Percentiles rank a stretch among this genome's conserved stretches.
Evolutionary conservation across 2,797 vertebrate genomes (phyloP).

Genomic region (Hippocampus kuda): DNA sequence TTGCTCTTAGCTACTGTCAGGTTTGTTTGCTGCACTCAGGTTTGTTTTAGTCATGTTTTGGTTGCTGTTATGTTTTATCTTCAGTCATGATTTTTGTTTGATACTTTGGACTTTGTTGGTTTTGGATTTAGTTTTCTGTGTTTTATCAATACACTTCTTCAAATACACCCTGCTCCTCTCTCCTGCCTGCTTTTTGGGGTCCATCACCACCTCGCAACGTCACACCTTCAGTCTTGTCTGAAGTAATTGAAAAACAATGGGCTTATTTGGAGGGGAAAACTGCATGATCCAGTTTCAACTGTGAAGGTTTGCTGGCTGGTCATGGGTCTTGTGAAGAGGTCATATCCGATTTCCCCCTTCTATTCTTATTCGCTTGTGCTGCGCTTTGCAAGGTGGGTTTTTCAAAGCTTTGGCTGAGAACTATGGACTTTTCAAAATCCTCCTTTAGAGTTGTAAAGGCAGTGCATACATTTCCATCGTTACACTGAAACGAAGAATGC

Average conservation of each 20-base stretch:
- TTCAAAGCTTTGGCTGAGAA: background rate
- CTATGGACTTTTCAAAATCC: background rate
- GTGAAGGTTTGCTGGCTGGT: conserved; percentile 29
- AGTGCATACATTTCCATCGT: background rate
- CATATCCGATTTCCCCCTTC: background rate
- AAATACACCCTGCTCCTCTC: too few relatives aligned
- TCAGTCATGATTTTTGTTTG: too few relatives aligned
- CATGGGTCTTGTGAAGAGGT: conserved; percentile 14
- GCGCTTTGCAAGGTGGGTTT: background rate
- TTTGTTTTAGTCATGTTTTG: too few relatives aligned
- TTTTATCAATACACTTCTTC: too few relatives aligned
- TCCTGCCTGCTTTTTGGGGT: too few relatives aligned
- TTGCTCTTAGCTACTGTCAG: too few relatives aligned
- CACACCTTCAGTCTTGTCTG: conserved; percentile 7
- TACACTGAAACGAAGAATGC: background rate
- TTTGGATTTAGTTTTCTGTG: too few relatives aligned
- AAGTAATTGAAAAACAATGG: conserved; percentile 15
- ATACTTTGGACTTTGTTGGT: too few relatives aligned
- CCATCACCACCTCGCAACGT: too few relatives aligned
- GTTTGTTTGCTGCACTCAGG: too few relatives aligned
- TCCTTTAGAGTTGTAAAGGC: conserved; percentile 2
- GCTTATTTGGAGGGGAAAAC: conserved; percentile 35
- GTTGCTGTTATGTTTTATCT: too few relatives aligned
- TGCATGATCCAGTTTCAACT: conserved; percentile 30
- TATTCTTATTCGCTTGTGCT: background rate